Base-by-base conservation (phyloP, 2,888 invertebrate species). In the Sphaerophoria rueppellii region DNA sequence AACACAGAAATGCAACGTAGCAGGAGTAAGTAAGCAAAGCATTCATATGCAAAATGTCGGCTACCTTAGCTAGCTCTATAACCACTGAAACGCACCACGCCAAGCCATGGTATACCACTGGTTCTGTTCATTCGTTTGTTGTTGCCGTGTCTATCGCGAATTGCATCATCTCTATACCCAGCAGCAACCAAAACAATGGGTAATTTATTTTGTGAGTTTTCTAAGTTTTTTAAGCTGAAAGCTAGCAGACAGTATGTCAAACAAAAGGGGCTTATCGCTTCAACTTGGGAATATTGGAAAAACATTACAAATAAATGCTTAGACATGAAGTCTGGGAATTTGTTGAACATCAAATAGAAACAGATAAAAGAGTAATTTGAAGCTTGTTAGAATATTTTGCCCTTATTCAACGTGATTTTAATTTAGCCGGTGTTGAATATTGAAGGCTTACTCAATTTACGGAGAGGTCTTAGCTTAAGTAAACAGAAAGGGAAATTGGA, bases 11-110 rank as follows among this genome's bases (percentile, higher is more conserved):
- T 52, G 52, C 40, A 54, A 61, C 61, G 14, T 43, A 52, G 43
- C 52, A 74, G 73, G 35, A 81, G 24, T 24, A 24, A 24, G 24
- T 24, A 2, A 24, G 35, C 7, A 50, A 46, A 57, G 65, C 9
- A 78, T 85, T 85, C 58, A 48, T 79, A 79, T 79, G 80, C 75
- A 83, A 80, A 80, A 83, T 72, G 80, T 75, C 80, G 63, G 54
- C 57, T 12, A 40, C 6, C 50, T 40, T 71, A 72, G 63, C 67
- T 55, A 72, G 14, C 6, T 6, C 40, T 24, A 24, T 24, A 24
- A 43, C 43, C 11, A 9, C 24, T 24, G 24, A 24, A 24, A 24
- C 24, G 24, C 24, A 2, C 24, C 24, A 24, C 2, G 24, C 24
- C 24, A 5, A 9, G 12, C 43, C 11, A 9, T 43, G 43, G 9